Base-by-base conservation (phyloP, 2,797 vertebrate species). In the Acrossocheilus fasciatus region DNA sequence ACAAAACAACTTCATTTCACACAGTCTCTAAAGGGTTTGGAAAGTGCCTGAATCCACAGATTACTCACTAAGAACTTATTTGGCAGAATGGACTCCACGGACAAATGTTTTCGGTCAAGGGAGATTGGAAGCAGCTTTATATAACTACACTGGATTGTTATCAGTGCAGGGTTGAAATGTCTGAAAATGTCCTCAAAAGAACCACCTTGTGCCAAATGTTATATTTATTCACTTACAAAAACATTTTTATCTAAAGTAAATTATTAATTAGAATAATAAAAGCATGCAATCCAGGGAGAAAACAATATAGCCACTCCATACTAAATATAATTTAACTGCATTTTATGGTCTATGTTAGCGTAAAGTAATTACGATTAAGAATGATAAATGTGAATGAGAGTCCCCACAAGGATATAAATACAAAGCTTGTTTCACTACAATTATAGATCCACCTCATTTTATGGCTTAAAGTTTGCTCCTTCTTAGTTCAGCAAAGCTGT, bases 31-130 rank as follows among this genome's bases (percentile, higher is more conserved):
- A 68, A 43, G 81, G 66, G 45, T 82, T 82, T 72, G 47, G 11
- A 72, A 82, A 82, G 81, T n/a, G 34, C 36, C 81, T 36, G 47
- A 41, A 82, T 57, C 47, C 34, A 52, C 18, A 26, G 47, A 70
- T 54, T 69, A 81, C 30, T 70, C 45, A 54, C 45, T 82, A 66
- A 64, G 26, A 82, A 52, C 47, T 52, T 82, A 69, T 69, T 69
- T 70, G 43, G 41, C 17, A 34, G 30, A 81, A 47, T 14, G 62
- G n/a, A 68, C 59, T 81, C 23, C 20, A 52, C 10, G 2, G 64
- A 69, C 6, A 39, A 81, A 45, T 79, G 77, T 79, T 68, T 81
- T 69, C 17, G 0, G 43, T 47, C 45, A 52, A 17, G 12, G 20
- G 18, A 43, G 45, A 81, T 52, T 52, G 80, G 30, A 34, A n/a